phyloP scores from a whole-genome alignment of 2,797 vertebrate species.

The Sebastiscus albofasciatus region DNA sequence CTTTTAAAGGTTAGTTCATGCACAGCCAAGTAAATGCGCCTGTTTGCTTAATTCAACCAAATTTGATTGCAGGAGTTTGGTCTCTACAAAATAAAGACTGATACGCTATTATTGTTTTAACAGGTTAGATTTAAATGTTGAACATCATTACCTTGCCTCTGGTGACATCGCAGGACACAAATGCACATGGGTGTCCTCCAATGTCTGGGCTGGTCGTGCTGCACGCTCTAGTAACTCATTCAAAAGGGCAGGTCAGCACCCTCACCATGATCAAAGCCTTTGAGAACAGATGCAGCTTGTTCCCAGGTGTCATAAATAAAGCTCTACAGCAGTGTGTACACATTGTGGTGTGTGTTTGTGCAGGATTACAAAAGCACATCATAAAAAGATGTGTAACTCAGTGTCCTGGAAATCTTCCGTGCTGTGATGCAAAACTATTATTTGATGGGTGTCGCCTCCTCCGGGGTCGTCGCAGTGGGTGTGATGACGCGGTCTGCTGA shows the following conservation, averaged over 20 bases:
- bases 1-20: neutral
- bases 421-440: conserved; percentile 35
- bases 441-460: conserved; percentile 23
- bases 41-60: neutral
- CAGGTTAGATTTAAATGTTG: neutral
- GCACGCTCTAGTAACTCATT: conserved; percentile 6
- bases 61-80: neutral
- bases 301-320: conserved; percentile 1
- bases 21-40: neutral
- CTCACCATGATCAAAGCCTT: conserved; percentile 7
- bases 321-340: neutral
- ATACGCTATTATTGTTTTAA: neutral
- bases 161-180: neutral
- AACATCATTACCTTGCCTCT: neutral
- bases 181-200: neutral
- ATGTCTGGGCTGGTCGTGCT: too few relatives aligned
- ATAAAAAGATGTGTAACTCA: conserved; percentile 6
- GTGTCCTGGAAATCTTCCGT: neutral
- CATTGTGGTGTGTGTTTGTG: neutral
- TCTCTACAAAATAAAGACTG: neutral
- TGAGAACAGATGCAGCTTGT: neutral
- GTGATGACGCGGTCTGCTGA: conserved; percentile 47
- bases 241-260: conserved; percentile 27
- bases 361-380: neutral
- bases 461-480: neutral